These are phyloP conservation scores for Rhopalosiphum nymphaeae DNA, from an alignment of 2,888 invertebrate genomes.

Conservation along the genomic window DNA sequence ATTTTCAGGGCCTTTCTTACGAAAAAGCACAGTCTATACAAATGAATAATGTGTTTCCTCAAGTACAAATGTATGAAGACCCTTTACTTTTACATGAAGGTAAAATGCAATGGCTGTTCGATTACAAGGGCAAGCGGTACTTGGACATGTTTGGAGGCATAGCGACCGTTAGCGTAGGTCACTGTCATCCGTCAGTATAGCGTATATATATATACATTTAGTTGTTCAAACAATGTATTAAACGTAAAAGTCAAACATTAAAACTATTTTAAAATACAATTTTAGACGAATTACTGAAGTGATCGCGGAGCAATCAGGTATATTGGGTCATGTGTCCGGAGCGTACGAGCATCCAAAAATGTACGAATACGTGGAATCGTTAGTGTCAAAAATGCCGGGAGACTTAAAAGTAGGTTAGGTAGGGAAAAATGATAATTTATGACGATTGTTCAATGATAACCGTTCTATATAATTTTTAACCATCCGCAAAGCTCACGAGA, in stretches of 20 bases:
- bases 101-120: slow-evolving; percentile 93
- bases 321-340: slow-evolving; percentile 92
- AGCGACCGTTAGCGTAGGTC: slow-evolving; percentile 96
- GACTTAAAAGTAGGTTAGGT: slow-evolving; percentile 80
- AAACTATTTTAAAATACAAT: neutral
- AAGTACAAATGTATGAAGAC: slow-evolving; percentile 81
- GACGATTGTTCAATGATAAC: neutral
- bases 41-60: slow-evolving; percentile 78
- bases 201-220: neutral
- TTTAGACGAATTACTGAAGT: slow-evolving; percentile 87
- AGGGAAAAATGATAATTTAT: neutral
- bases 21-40: slow-evolving; percentile 76
- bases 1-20: slow-evolving; percentile 74
- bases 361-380: slow-evolving; percentile 89
- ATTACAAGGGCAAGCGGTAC: slow-evolving; percentile 87
- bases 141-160: slow-evolving; percentile 97
- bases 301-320: slow-evolving; percentile 82
- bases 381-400: slow-evolving; percentile 85
- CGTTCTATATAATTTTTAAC: neutral
- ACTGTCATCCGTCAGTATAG: slow-evolving; percentile 92
- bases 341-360: slow-evolving; percentile 92
- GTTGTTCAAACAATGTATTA: neutral
- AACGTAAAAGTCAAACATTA: neutral
- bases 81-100: slow-evolving; percentile 89
- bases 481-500: neutral